Percentiles rank a stretch among this genome's conserved stretches.
These are phyloP conservation scores for Danio tinwini DNA, from an alignment of 2,797 vertebrate species.

Conservation along the genomic window DNA sequence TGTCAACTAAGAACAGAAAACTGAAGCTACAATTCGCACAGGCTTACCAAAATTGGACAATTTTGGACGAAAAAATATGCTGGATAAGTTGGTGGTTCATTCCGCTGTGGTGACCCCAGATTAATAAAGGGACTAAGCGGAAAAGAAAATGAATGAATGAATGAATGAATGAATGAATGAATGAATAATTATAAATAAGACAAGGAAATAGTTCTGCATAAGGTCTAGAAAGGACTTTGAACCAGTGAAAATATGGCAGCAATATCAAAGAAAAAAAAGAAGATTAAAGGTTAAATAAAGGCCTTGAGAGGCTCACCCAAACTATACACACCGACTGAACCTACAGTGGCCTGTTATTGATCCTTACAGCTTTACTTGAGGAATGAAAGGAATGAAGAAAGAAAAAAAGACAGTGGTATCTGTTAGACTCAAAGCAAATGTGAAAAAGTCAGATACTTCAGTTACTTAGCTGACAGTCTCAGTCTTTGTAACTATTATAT, in stretches of 20 bases:
- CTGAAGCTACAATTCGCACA: no score
- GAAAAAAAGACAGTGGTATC: not conserved
- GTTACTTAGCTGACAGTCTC: not conserved
- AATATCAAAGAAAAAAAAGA: slow-evolving; percentile 7
- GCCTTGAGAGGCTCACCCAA: slow-evolving; percentile 26
- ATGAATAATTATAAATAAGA: not conserved
- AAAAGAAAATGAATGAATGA: no score
- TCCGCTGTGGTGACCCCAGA: no score
- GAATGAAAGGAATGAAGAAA: not conserved
- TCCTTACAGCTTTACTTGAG: slow-evolving; percentile 19
- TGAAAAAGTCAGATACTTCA: not conserved
- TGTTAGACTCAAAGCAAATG: not conserved
- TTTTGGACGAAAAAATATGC: no score
- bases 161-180: no score
- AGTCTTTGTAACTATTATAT: not conserved
- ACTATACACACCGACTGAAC: slow-evolving; percentile 18
- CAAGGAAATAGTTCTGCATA: not conserved
- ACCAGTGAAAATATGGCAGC: slow-evolving; percentile 24
- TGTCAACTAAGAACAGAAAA: no score
- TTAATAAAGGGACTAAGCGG: no score
- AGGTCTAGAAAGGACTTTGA: not conserved
- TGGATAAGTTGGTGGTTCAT: no score
- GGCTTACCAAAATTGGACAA: no score
- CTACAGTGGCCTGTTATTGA: slow-evolving; percentile 17
- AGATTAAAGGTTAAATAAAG: slow-evolving; percentile 47